Evolutionary conservation across 92 coral and sea anemone species (phyloP), one percentile per base, ranked within the genome.

Genomic region (Parazoanthus swiftii): DNA sequence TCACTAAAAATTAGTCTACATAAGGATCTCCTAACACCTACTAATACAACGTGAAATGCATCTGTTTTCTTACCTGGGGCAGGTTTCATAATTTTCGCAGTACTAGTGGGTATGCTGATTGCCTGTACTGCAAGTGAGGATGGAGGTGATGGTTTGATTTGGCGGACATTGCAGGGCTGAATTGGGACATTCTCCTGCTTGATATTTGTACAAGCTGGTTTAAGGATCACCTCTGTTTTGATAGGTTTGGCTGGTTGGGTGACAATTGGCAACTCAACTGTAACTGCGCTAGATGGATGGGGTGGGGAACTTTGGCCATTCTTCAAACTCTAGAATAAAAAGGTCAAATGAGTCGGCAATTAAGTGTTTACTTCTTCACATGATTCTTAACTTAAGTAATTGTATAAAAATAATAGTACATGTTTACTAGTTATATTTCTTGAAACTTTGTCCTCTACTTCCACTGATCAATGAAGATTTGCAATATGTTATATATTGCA

Each of bases 281-380:
- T 77, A 63, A 75, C 86, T 23, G 89, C 88, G 58, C 37, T 88
- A 4, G 93, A 70, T 25, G 91, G 95, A 74, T 94, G 95, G 43
- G 90, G 88, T 23, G 98, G 98, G 21, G 98, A 94, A 78, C 87
- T 67, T 13, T 94, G 93, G 15, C 98, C 98, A 94, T 91, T 93
- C 80, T 79, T 74, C 20, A 94, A 81, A 65, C 88, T 81, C 97
- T 94, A 86, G 67, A 86, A 56, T 13, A 18, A 37, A 8, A 86
- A 33, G 10, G n/a, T 35, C 16, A 86, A 48, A 29, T 29, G 33
- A 29, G 33, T 75, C 18, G 25, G 25, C 51, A 76, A 38, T 76
- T n/a, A 13, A 63, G 21, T 15, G 42, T 36, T 29, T 76, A n/a
- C 7, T 76, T 76, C 44, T 76, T 76, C 42, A 26, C 80, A 76